Percentiles rank a stretch among this genome's conserved stretches.
These are phyloP conservation scores for Clanis bilineata DNA, from an alignment of 2,888 invertebrate genomes.

Conservation along the genomic window DNA sequence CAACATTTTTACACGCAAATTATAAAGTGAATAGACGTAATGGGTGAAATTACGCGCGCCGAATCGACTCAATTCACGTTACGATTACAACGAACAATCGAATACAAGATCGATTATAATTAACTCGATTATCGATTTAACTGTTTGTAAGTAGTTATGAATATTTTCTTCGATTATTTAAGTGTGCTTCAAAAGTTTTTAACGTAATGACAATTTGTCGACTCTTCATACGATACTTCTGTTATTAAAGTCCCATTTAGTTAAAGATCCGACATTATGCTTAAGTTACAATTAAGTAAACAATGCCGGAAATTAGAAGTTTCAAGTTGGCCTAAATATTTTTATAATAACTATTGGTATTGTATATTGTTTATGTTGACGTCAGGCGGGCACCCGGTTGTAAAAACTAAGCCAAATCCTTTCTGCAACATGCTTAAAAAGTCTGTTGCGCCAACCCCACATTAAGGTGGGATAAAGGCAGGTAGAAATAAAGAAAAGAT, in stretches of 20 bases:
- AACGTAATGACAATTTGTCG: constrained; percentile 54
- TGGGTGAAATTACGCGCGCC: constrained; percentile 68
- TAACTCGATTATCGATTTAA: constrained; percentile 65
- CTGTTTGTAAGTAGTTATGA: constrained; percentile 62
- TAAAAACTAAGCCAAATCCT: no score
- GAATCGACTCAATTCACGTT: constrained; percentile 66
- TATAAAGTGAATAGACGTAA: constrained; percentile 60
- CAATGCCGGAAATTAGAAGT: constrained; percentile 15
- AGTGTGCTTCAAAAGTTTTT: constrained; percentile 66
- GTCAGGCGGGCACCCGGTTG: no score
- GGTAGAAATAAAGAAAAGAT: no score
- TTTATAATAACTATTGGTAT: no score
- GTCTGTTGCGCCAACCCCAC: no score
- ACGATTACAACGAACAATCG: constrained; percentile 65
- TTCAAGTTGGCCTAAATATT: background rate
- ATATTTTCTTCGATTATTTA: constrained; percentile 55
- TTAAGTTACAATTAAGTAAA: constrained; percentile 42
- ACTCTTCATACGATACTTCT: constrained; percentile 61
- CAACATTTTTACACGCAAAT: constrained; percentile 53
- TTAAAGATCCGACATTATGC: constrained; percentile 43
- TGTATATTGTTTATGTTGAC: no score
- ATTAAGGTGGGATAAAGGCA: no score
- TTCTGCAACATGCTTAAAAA: no score
- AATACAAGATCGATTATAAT: constrained; percentile 70
- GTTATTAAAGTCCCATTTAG: constrained; percentile 70